Evolutionary conservation across 2,797 vertebrate species (phyloP), one percentile per base, ranked within the genome.

Genomic region (Enteromius mattozi): DNA sequence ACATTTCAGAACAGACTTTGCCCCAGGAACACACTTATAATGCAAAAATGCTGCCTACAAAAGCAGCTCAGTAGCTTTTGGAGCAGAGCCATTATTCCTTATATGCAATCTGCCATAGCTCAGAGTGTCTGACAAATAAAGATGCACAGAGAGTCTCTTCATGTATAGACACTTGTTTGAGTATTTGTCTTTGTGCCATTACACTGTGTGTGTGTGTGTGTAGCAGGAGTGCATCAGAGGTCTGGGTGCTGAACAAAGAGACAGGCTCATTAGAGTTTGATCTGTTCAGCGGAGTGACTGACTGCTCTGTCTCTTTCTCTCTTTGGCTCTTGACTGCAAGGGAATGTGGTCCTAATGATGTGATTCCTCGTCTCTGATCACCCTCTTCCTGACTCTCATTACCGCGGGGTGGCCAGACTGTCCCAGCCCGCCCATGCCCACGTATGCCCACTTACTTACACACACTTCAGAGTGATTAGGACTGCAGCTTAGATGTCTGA

Each of bases 331-430:
- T 69, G 78, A 80, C 79, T 81, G 42, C 71, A 63, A 72, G 49
- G 66, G 40, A 72, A 72, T 80, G 37, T 47, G 74, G 33, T 49
- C 61, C 80, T 90, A 90, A 90, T 88, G 80, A 89, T 85, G 83
- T 81, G 83, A 76, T 81, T 72, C 71, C 82, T 86, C 37, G 80
- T 45, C 69, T 87, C 81, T 87, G 85, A 85, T 88, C 78, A 88
- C 72, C 71, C 79, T 81, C 59, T 82, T 72, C 81, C 70, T 88
- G 78, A 71, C 80, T 65, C 86, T 87, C 88, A 88, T 88, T 87
- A 88, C 75, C 27, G 42, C 78, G 42, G 27, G 49, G 47, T 83
- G 63, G 37, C 63, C 74, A 78, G 74, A 69, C 47, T 51, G 42
- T 51, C 72, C 59, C 21, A 21, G 47, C 49, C 63, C 71, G 68